phyloP scores from a whole-genome alignment of 2,888 invertebrate species.

The Microctonus brassicae region DNA sequence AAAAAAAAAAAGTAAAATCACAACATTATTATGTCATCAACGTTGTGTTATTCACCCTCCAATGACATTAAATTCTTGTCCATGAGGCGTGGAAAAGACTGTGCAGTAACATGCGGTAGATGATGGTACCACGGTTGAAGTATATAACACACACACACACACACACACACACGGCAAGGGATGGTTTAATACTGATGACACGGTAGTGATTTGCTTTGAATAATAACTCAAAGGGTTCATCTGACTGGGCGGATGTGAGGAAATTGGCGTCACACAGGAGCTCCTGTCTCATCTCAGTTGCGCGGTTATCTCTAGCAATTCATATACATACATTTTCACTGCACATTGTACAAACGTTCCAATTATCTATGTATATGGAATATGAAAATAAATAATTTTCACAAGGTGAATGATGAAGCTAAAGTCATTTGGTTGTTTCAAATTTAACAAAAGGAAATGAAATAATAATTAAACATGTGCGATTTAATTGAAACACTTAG shows the following conservation, averaged over 20 bases:
- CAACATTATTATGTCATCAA: background rate
- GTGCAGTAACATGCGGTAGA: no score
- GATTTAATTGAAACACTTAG: background rate
- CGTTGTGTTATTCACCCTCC: no score
- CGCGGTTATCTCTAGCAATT: background rate
- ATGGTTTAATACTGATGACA: constrained; percentile 48
- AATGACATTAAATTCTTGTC: background rate
- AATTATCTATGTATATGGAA: background rate
- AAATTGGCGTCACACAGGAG: constrained; percentile 14
- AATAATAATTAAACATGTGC: background rate
- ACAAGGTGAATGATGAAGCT: background rate
- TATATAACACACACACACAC: no score
- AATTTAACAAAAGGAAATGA: background rate
- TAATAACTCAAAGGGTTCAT: constrained; percentile 64
- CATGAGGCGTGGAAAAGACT: background rate
- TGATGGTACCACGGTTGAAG: background rate
- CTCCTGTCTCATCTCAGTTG: constrained; percentile 43
- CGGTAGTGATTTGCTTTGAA: constrained; percentile 65
- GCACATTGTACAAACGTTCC: background rate
- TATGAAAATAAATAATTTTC: background rate
- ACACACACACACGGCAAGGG: background rate
- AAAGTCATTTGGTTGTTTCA: background rate
- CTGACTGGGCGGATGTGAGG: constrained; percentile 28
- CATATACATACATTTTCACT: background rate
- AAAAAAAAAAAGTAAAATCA: background rate